These are phyloP conservation scores for Andrena chrysosceles DNA, from an alignment of 2,888 invertebrate species.

Conservation along the genomic window DNA sequence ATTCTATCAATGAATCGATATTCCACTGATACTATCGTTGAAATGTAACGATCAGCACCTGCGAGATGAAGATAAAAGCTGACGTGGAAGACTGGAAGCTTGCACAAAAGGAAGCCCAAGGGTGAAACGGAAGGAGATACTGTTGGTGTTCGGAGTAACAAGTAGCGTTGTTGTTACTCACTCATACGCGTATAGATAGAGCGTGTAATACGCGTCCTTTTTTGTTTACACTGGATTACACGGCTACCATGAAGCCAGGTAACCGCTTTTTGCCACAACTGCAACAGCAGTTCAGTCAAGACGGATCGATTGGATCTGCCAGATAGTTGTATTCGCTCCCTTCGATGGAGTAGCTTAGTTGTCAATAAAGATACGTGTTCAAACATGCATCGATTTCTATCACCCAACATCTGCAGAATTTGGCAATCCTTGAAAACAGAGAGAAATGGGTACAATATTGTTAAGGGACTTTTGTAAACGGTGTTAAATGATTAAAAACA, in stretches of 20 bases:
- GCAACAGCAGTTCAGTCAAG: slow-evolving; percentile 52
- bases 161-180: slow-evolving; percentile 76
- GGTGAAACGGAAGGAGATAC: slow-evolving; percentile 49
- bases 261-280: slow-evolving; percentile 76
- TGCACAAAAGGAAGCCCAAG: slow-evolving; percentile 48
- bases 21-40: slow-evolving; percentile 19
- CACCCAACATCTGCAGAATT: not conserved
- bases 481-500: too few relatives aligned
- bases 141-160: slow-evolving; percentile 62
- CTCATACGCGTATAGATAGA: slow-evolving; percentile 49
- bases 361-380: slow-evolving; percentile 16
- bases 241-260: slow-evolving; percentile 78
- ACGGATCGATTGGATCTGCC: slow-evolving; percentile 65
- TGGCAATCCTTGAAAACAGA: not conserved
- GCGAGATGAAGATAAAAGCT: slow-evolving; percentile 8
- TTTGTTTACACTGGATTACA: slow-evolving; percentile 81
- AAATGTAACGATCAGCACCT: slow-evolving; percentile 5
- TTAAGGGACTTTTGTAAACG: too few relatives aligned
- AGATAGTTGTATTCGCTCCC: not conserved
- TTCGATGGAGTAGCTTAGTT: not conserved
- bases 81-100: slow-evolving; percentile 38
- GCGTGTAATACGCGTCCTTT: slow-evolving; percentile 72
- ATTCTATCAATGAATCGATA: slow-evolving; percentile 6
- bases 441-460: not conserved
- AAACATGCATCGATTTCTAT: slow-evolving; percentile 8